A percentile compares a stretch with the other conserved stretches of the same genome.
Conservation (phyloP, 2,888 invertebrate genomes). For the Spodoptera picta region DNA sequence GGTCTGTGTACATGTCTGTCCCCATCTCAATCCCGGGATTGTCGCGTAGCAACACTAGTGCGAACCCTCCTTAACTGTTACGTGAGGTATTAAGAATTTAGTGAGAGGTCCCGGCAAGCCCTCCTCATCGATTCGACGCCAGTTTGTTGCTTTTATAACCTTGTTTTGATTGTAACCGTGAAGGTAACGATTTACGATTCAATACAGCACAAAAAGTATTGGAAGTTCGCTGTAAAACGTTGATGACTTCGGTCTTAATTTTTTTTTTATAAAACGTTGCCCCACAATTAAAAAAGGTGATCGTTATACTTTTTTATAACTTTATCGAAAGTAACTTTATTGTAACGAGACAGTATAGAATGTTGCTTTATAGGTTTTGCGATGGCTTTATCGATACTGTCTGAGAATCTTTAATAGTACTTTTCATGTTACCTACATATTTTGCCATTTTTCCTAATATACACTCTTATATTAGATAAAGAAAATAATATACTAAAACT, state of each 20-base stretch:
- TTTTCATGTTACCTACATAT: no score
- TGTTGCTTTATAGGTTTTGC: constrained; percentile 18
- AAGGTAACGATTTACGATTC: constrained; percentile 51
- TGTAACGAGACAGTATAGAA: constrained; percentile 4
- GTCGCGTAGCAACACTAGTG: constrained; percentile 60
- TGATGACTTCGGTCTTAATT: constrained; percentile 42
- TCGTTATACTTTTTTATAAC: constrained; percentile 41
- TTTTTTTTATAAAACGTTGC: no score
- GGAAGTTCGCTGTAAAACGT: constrained; percentile 48
- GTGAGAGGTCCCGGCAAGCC: constrained; percentile 70
- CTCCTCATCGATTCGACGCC: constrained; percentile 61
- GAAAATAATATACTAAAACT: no score
- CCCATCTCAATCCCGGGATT: constrained; percentile 47
- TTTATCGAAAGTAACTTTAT: constrained; percentile 21
- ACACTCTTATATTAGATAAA: no score
- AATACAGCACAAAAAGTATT: constrained; percentile 45
- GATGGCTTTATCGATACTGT: no score
- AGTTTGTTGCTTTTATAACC: constrained; percentile 62
- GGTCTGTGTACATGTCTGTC: constrained; percentile 29
- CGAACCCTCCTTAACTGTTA: constrained; percentile 83
- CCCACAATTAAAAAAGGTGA: constrained; percentile 45
- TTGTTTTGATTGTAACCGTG: constrained; percentile 61
- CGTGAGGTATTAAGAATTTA: constrained; percentile 89
- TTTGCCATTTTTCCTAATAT: no score
- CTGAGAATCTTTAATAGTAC: no score